Base-by-base conservation (phyloP, 1,140 invertebrate species). In the Drosophila ananassae region DNA sequence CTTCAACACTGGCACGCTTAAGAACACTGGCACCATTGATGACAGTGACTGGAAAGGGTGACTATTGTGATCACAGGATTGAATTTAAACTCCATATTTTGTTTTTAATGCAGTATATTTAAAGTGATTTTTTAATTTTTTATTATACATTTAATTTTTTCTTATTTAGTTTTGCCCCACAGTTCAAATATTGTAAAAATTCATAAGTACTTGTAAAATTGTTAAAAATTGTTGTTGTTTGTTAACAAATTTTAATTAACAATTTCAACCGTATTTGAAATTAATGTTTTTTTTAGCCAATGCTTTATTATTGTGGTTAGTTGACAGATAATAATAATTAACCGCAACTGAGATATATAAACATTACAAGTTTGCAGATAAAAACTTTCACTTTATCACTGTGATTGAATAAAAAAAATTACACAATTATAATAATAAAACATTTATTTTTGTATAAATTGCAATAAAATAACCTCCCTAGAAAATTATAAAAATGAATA, bases 21-120 rank as follows among this genome's bases (percentile, higher is more conserved):
- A 17, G 17, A 13, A 39, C 25, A 47, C 17, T 54, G 61, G 25
- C 0, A 22, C 22, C 47, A 60, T 17, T 39, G 51, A 62, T 63
- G 60, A 21, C 13, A 13, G 41, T 44, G 13, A 44, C 41, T 44
- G 41, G n/a, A 44, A 21, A 44, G 9, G 3, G 41, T 44, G 41
- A 44, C 13, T 44, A 21, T 44, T 21, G 7, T 41, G 17, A 2
- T 44, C 17, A 44, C 13, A 21, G 21, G n/a, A 44, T 44, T 21
- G 4, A 2, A 44, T 17, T 17, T 44, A 8, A 44, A 6, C 21
- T 17, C 2, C 13, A 5, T 21, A 12, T 44, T 44, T 44, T 12
- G 41, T 44, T 8, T 17, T 21, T 17, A 12, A 17, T 37, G 0
- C 10, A 12, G 12, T 37, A 12, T n/a, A 12, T 7, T 17, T 17